phyloP scores from a whole-genome alignment of 2,888 invertebrate species.

The Hipparchia semele region DNA sequence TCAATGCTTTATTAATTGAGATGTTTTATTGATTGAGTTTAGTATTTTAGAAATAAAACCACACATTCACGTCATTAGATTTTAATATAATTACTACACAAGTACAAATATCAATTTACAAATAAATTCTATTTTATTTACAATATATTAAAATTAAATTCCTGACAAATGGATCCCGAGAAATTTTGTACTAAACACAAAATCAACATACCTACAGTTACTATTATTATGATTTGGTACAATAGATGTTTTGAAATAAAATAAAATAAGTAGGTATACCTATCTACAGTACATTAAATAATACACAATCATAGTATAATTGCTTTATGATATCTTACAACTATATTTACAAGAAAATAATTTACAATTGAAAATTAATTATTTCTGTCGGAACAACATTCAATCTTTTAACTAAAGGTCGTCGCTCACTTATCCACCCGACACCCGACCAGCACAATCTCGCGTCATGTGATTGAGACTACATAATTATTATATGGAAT shows the following conservation, averaged over 20 bases:
- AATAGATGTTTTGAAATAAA: slow-evolving; percentile 25
- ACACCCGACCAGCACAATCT: not conserved
- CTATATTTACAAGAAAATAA: slow-evolving; percentile 38
- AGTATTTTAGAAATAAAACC: slow-evolving; percentile 8
- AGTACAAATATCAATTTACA: slow-evolving; percentile 69
- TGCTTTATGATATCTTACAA: slow-evolving; percentile 23
- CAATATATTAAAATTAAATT: slow-evolving; percentile 44
- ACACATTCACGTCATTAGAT: slow-evolving; percentile 53
- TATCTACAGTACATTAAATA: slow-evolving; percentile 29
- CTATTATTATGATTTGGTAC: slow-evolving; percentile 33
- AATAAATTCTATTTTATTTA: slow-evolving; percentile 57
- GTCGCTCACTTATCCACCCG: no score
- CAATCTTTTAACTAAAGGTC: not conserved
- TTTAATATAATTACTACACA: slow-evolving; percentile 73
- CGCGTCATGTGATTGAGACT: not conserved
- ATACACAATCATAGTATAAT: slow-evolving; percentile 23
- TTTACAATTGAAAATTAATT: slow-evolving; percentile 25
- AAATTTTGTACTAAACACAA: slow-evolving; percentile 55
- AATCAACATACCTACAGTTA: slow-evolving; percentile 32
- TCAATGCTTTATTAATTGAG: no score
- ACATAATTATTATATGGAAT: no score
- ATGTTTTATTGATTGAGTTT: not conserved
- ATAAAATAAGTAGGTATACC: not conserved
- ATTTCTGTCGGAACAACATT: slow-evolving; percentile 13
- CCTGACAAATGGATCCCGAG: slow-evolving; percentile 28